Base-by-base conservation (phyloP, 2,797 vertebrate species). In the Danio choprae region DNA sequence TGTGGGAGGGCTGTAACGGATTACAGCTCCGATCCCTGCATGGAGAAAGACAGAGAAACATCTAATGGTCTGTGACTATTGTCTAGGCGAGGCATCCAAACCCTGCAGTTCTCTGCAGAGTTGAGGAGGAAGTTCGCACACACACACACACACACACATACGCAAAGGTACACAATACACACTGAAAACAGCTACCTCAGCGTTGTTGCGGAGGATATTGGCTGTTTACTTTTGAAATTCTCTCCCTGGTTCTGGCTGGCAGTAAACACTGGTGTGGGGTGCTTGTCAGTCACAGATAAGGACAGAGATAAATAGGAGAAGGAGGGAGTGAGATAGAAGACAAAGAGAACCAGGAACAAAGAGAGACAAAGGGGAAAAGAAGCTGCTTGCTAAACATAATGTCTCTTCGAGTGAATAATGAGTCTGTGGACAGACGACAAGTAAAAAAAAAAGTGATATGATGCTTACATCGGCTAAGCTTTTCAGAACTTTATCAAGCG, bases 321-420 rank as follows among this genome's bases (percentile, higher is more conserved):
- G 29, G 71, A 60, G 56, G 68, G 71, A 70, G 72, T 60, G 67
- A 68, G 50, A 72, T 50, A 67, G 51, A 84, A 78, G 87, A 88
- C 87, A 88, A 87, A 83, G 71, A 85, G 48, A 50, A 5, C 62
- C 29, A 62, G 38, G 78, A 62, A 50, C 81, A 84, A 83, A 83
- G 86, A 82, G 74, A 82, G 77, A 86, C 79, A 88, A 83, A 86
- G 79, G 77, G 79, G 72, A 82, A 76, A 84, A 86, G 84, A 67
- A 82, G 65, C 68, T 75, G 80, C 62, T 71, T 71, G 80, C 56
- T 53, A 71, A 79, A 79, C 56, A 62, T 20, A 62, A 60, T 70
- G 44, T 76, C 62, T 65, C 46, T 76, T 43, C 38, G 74, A 62
- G 73, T 75, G 58, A 75, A 75, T 62, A 63, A 75, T 63, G 58